Conservation (phyloP, 2,888 invertebrate genomes). For the Baccha elongata region DNA sequence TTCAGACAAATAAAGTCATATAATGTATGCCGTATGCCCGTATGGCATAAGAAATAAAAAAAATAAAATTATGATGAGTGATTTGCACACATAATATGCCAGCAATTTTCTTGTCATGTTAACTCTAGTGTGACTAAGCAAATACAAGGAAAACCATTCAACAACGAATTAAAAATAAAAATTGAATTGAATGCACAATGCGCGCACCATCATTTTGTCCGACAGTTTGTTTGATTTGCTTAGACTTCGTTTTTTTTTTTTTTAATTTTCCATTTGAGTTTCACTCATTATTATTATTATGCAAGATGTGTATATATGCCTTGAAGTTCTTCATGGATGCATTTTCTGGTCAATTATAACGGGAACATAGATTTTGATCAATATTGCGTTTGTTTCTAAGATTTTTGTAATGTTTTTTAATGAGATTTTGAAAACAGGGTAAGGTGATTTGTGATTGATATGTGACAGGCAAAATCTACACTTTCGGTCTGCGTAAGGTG, state of each 20-base stretch:
- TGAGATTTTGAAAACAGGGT: too few relatives aligned
- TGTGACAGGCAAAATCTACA: too few relatives aligned
- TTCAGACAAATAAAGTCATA: background rate
- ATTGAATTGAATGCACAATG: constrained; percentile 41
- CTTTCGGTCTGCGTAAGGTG: too few relatives aligned
- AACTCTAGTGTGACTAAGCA: constrained; percentile 67
- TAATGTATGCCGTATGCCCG: background rate
- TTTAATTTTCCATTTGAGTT: constrained; percentile 46
- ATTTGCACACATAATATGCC: constrained; percentile 49
- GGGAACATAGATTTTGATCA: constrained; percentile 20
- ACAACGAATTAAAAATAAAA: constrained; percentile 38
- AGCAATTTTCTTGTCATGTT: constrained; percentile 69
- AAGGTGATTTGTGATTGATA: too few relatives aligned
- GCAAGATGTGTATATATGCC: constrained; percentile 46
- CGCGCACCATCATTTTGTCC: constrained; percentile 50
- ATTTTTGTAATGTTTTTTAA: too few relatives aligned
- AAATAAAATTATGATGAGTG: constrained; percentile 40
- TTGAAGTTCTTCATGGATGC: constrained; percentile 66
- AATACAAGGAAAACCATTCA: constrained; percentile 45
- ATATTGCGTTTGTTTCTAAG: constrained; percentile 35
- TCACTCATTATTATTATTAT: constrained; percentile 50
- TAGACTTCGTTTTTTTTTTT: constrained; percentile 6
- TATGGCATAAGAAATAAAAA: background rate
- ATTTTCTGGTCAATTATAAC: constrained; percentile 48
- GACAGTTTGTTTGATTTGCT: constrained; percentile 42